These are phyloP conservation scores for Silurus lanzhouensis DNA, from an alignment of 2,797 vertebrate genomes.

Conservation along the genomic window DNA sequence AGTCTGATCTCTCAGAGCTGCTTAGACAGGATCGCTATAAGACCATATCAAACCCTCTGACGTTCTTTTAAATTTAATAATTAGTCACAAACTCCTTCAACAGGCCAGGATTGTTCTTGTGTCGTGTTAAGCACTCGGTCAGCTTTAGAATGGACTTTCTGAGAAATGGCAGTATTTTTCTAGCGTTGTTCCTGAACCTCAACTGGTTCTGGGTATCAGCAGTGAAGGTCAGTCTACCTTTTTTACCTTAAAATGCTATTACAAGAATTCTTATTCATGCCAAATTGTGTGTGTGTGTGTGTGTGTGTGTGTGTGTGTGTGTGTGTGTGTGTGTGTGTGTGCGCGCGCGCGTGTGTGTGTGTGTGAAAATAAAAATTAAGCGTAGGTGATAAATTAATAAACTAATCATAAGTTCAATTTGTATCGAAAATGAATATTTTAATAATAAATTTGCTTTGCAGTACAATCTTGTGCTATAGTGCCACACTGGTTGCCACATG, in stretches of 20 bases:
- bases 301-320: slow-evolving; percentile 4
- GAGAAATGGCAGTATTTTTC: slow-evolving; percentile 54
- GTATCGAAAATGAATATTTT: no score
- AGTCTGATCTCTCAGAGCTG: slow-evolving; percentile 61
- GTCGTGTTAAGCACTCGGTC: background rate
- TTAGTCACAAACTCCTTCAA: background rate
- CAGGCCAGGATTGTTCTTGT: background rate
- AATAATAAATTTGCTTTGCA: no score
- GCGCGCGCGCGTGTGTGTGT: no score
- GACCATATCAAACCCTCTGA: slow-evolving; percentile 1
- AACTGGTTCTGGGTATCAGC: slow-evolving; percentile 49
- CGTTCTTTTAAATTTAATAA: background rate
- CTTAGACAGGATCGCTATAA: slow-evolving; percentile 2
- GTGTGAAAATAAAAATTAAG: background rate
- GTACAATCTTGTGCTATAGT: background rate
- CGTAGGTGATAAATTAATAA: no score
- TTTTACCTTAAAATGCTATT: background rate
- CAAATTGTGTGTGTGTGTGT: background rate
- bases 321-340: slow-evolving; percentile 10
- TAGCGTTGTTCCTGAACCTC: slow-evolving; percentile 60
- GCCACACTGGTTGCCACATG: background rate
- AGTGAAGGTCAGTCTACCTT: slow-evolving; percentile 35
- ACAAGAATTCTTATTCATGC: background rate
- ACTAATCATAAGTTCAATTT: no score
- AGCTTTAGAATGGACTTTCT: slow-evolving; percentile 61